Evolutionary conservation across 92 coral and sea anemone genomes (phyloP).

Genomic region (Isaurus tuberculatus): DNA sequence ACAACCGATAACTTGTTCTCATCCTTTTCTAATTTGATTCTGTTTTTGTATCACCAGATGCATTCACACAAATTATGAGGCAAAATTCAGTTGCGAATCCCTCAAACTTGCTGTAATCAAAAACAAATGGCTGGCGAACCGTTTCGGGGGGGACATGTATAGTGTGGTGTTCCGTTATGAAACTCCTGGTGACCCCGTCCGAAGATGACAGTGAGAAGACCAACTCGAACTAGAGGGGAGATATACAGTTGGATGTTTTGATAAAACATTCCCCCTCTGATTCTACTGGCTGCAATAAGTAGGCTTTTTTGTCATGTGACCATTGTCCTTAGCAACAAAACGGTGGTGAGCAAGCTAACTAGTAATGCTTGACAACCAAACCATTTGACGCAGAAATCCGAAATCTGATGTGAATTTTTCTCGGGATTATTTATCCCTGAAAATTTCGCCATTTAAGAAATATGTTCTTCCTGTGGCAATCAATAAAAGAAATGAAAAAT

Average conservation of each 20-base stretch:
- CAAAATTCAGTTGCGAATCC: conserved; percentile 90
- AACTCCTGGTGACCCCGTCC: neutral
- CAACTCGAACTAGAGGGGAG: neutral
- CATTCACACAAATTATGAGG: conserved; percentile 91
- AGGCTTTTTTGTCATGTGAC: too few species aligned
- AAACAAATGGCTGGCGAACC: conserved; percentile 91
- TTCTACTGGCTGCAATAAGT: too few species aligned
- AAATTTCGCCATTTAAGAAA: too few species aligned
- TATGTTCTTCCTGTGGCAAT: too few species aligned
- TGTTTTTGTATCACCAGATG: conserved; percentile 47
- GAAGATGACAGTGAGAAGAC: neutral
- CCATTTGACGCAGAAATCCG: too few species aligned
- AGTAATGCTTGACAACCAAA: too few species aligned
- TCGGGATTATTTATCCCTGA: too few species aligned
- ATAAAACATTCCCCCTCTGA: neutral
- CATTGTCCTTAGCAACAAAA: too few species aligned
- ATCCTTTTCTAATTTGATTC: neutral
- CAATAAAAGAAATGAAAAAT: too few species aligned
- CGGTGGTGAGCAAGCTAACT: too few species aligned
- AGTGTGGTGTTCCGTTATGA: conserved; percentile 91
- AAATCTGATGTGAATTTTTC: too few species aligned
- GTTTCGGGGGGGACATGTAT: conserved; percentile 94
- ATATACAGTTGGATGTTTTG: neutral
- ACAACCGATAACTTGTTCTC: neutral
- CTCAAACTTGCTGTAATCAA: conserved; percentile 96